Evolutionary conservation across 2,797 vertebrate species (phyloP).

Genomic region (Acanthornis magna): DNA sequence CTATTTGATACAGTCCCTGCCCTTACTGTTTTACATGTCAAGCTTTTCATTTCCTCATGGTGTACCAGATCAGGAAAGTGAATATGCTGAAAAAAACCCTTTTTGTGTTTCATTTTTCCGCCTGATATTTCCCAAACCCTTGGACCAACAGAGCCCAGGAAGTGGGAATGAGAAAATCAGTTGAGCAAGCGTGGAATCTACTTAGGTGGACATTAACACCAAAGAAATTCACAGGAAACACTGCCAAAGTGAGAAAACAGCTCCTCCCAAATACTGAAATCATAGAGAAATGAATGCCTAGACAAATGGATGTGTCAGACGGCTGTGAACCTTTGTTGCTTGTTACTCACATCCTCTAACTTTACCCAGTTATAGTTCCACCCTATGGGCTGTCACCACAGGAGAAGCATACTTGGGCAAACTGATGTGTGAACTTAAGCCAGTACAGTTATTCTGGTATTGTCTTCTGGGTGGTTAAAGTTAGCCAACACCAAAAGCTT

Average conservation of each 20-base stretch:
- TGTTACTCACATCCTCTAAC: conserved; percentile 26
- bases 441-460: neutral
- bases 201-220: neutral
- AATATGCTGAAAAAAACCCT: neutral
- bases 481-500: neutral
- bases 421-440: neutral
- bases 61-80: neutral
- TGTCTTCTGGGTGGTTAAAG: neutral
- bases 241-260: neutral
- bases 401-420: neutral
- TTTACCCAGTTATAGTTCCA: neutral
- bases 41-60: neutral
- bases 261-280: neutral
- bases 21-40: neutral
- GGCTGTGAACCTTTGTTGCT: neutral
- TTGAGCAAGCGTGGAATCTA: neutral
- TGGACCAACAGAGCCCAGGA: neutral
- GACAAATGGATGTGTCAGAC: conserved; percentile 17
- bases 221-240: neutral
- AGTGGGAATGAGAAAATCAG: neutral
- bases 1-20: neutral
- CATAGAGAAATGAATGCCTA: neutral
- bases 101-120: neutral
- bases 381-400: neutral
- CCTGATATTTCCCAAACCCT: neutral